Base-by-base conservation (phyloP, 2,888 invertebrate species). In the Drosophila birchii region DNA sequence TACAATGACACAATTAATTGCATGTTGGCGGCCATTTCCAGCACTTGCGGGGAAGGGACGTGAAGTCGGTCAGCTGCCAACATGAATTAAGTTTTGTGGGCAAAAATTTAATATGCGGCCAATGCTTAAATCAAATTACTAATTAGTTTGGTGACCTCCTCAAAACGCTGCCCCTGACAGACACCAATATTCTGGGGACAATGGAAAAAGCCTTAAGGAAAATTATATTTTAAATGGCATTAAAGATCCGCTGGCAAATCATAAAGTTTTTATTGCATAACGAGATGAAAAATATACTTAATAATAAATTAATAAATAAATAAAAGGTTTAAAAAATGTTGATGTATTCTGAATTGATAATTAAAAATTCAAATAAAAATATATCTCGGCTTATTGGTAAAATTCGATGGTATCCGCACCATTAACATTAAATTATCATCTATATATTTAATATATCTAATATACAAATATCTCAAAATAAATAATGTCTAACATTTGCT, bases 1-100 rank as follows among this genome's bases (percentile, higher is more conserved):
- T 84, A 88, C 85, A 84, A 84, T 84, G 84, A 88, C 84, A 84
- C 87, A 88, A 84, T 84, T 84, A 84, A 84, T 84, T 86, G 89
- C 84, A 84, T 79, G 84, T 79, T 75, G 77, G 77, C 43, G 54
- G 51, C 54, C 66, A 66, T 59, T 71, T 60, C 20, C 59, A 41
- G 70, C 45, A 68, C 73, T 61, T 47, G 38, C 39, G 60, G 20
- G 38, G 26, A 59, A 55, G 36, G 12, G 0, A 8, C 7, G 4
- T 2, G 5, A 6, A 29, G n/a, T n/a, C 47, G 34, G 58, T 59
- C 78, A 75, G 81, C 81, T 85, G 79, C 64, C 84, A 75, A 56
- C 71, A 59, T 71, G 71, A 84, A 81, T 86, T 86, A 66, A 84
- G 77, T 86, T 86, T 75, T 75, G 58, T 75, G 58, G 71, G 69